These are phyloP conservation scores for Halcyon senegalensis DNA, from an alignment of 2,113 vertebrate genomes.

Conservation along the genomic window DNA sequence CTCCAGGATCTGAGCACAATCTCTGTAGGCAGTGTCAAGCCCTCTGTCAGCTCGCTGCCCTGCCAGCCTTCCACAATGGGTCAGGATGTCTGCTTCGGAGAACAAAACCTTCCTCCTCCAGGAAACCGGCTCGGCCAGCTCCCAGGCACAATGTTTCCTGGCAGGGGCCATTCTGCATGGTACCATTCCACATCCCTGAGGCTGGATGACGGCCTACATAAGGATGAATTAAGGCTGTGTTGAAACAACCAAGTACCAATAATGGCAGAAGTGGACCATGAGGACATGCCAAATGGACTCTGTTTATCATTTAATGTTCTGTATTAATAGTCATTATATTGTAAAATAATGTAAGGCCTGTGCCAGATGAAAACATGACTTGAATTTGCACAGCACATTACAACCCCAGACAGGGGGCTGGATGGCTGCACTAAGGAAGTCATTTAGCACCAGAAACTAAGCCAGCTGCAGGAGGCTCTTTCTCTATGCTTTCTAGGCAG, in stretches of 20 bases:
- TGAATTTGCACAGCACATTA: not conserved
- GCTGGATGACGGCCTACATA: not conserved
- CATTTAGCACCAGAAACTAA: not conserved
- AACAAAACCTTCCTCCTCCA: constrained; percentile 26
- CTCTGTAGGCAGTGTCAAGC: constrained; percentile 51
- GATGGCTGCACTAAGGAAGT: not conserved
- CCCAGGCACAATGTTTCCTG: not conserved
- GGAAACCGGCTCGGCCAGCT: not conserved
- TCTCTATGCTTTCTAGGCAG: not conserved
- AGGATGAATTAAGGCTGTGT: not conserved
- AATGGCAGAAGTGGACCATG: not conserved
- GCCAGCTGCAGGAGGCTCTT: not conserved
- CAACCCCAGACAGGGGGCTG: not conserved
- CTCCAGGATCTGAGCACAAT: constrained; percentile 19
- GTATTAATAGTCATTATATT: not conserved
- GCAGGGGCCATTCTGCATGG: not conserved
- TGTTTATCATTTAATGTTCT: not conserved
- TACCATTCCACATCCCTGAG: not conserved
- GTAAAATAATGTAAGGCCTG: not conserved
- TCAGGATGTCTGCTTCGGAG: constrained; percentile 25
- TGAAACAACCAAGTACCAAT: not conserved
- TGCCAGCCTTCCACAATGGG: constrained; percentile 32
- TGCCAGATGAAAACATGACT: not conserved
- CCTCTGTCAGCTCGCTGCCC: constrained; percentile 50
- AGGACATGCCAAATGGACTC: not conserved